These are phyloP conservation scores for Caenorhabditis plicata DNA, from an alignment of 2,888 invertebrate species.

Conservation along the genomic window DNA sequence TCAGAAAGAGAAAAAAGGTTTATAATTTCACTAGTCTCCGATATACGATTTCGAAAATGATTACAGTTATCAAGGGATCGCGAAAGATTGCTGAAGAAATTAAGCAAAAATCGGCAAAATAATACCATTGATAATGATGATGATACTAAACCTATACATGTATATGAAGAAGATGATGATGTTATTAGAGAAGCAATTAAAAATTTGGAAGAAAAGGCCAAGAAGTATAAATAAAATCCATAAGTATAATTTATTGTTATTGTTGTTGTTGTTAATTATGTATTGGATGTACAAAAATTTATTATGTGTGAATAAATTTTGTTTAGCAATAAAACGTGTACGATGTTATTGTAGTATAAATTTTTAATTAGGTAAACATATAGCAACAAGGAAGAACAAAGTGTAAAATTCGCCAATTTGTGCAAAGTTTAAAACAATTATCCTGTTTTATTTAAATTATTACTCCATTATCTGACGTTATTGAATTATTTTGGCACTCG, in stretches of 20 bases:
- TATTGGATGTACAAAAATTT: too few relatives aligned
- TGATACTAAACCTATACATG: too few relatives aligned
- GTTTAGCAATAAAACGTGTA: too few relatives aligned
- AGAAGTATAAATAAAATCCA: constrained; percentile 8
- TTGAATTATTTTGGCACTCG: too few relatives aligned
- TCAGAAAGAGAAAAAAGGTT: constrained; percentile 20
- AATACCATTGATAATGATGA: not conserved
- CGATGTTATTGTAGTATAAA: too few relatives aligned
- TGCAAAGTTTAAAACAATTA: too few relatives aligned
- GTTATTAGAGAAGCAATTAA: constrained; percentile 22
- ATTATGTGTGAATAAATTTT: too few relatives aligned
- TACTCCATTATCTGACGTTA: too few relatives aligned
- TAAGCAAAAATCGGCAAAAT: not conserved
- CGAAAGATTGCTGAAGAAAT: not conserved
- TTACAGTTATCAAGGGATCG: not conserved
- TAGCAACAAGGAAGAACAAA: too few relatives aligned
- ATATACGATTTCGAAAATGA: not conserved
- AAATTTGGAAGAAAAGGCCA: constrained; percentile 22
- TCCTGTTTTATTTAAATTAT: too few relatives aligned
- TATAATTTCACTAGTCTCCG: not conserved
- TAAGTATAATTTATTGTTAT: not conserved
- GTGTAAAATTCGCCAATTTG: too few relatives aligned
- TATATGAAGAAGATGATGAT: constrained; percentile 21
- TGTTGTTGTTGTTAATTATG: not conserved
- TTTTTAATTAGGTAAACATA: too few relatives aligned